phyloP scores from a whole-genome alignment of 92 coral and sea anemone species.

The Paragorgia papillata region DNA sequence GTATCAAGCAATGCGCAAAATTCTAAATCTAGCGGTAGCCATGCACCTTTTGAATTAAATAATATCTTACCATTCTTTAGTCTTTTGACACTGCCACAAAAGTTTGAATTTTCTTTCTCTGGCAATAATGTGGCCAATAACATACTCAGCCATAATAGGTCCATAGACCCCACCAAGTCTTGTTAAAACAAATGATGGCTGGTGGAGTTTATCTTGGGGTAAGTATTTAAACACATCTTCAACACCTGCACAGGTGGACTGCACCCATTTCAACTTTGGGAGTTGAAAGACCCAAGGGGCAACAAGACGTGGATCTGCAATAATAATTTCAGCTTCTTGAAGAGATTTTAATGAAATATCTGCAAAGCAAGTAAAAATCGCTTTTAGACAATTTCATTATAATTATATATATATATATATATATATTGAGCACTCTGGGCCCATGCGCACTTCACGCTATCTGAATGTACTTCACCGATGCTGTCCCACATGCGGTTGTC shows the following conservation, averaged over 20 bases:
- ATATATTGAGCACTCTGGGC: no score
- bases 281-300: slow-evolving; percentile 53
- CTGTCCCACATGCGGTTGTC: no score
- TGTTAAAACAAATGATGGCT: slow-evolving; percentile 66
- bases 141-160: slow-evolving; percentile 74
- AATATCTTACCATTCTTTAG: slow-evolving; percentile 64
- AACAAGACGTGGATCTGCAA: slow-evolving; percentile 63
- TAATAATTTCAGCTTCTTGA: slow-evolving; percentile 70
- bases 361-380: no score
- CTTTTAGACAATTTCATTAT: no score
- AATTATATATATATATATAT: no score
- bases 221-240: slow-evolving; percentile 53
- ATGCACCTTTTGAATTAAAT: no score
- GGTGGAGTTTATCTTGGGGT: slow-evolving; percentile 41
- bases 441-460: no score
- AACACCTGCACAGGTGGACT: slow-evolving; percentile 84
- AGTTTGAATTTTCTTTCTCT: slow-evolving; percentile 70
- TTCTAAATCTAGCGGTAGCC: no score
- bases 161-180: slow-evolving; percentile 84
- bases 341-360: slow-evolving; percentile 45
- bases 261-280: slow-evolving; percentile 86
- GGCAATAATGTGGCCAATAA: slow-evolving; percentile 77
- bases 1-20: no score
- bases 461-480: no score
- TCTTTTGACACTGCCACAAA: slow-evolving; percentile 62